A percentile compares a stretch with the other conserved stretches of the same genome.
Conservation (phyloP, 2,797 vertebrate species). For the Myotis pilosus region DNA sequence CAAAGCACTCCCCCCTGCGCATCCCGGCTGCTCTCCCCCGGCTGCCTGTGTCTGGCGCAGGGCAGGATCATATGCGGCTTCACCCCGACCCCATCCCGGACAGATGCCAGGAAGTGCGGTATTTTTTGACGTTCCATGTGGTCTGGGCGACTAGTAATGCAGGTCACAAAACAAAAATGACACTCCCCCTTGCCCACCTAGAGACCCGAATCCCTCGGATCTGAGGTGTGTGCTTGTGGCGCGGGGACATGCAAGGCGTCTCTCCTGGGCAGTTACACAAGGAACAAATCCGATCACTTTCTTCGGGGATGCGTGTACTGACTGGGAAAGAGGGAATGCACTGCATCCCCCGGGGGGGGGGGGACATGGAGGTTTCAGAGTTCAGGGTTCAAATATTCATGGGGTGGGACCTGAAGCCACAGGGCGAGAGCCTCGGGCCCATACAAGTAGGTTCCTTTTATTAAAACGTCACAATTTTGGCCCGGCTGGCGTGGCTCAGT, state of each 20-base stretch:
- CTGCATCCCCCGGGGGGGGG: not conserved
- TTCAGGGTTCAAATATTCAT: constrained; percentile 35
- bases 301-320: fast-evolving
- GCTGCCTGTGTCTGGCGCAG: constrained; percentile 57
- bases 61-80: constrained; percentile 59
- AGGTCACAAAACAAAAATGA: not conserved
- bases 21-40: constrained; percentile 48
- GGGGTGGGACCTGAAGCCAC: not conserved
- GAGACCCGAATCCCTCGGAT: not conserved
- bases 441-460: not conserved
- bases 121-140: constrained; percentile 54
- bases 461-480: not conserved
- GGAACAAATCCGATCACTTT: not conserved
- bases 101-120: not conserved
- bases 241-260: not conserved
- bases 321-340: not conserved
- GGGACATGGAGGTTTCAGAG: not conserved
- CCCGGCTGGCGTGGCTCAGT: too few relatives aligned
- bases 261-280: not conserved
- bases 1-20: constrained; percentile 57
- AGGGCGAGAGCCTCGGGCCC: not conserved
- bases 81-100: constrained; percentile 33
- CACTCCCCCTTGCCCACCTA: constrained; percentile 64
- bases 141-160: constrained; percentile 76
- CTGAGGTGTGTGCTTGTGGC: not conserved